These are phyloP conservation scores for Centropristis striata DNA, from an alignment of 2,113 vertebrate species.

Conservation along the genomic window DNA sequence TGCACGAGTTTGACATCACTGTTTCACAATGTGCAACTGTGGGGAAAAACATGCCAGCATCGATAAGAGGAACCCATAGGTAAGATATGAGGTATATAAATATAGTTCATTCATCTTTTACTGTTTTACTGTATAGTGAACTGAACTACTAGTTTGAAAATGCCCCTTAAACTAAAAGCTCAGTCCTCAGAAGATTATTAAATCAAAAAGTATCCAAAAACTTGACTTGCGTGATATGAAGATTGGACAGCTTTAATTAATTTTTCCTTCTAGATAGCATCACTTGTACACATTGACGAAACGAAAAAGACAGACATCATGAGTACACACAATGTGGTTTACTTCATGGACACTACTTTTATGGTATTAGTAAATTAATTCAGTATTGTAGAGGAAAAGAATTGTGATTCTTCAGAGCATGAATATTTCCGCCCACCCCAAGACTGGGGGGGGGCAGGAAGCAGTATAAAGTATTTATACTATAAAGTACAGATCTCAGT, in stretches of 20 bases:
- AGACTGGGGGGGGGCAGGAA: neutral
- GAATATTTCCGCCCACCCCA: neutral
- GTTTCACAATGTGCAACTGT: too few relatives aligned
- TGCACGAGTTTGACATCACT: too few relatives aligned
- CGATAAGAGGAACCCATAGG: too few relatives aligned
- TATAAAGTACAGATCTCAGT: neutral
- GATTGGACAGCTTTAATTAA: slow-evolving; percentile 2
- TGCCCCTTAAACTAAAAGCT: neutral
- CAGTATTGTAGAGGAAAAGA: neutral
- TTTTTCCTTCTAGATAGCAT: slow-evolving; percentile 1
- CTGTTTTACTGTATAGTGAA: neutral
- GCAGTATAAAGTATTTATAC: neutral
- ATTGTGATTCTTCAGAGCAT: neutral
- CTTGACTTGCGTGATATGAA: slow-evolving; percentile 1
- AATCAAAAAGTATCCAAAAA: slow-evolving; percentile 15
- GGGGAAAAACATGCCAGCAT: too few relatives aligned
- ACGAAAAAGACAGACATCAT: too few relatives aligned
- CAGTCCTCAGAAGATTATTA: neutral
- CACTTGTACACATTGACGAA: too few relatives aligned
- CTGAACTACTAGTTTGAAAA: neutral
- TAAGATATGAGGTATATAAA: too few relatives aligned
- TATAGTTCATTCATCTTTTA: too few relatives aligned
- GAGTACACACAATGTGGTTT: too few relatives aligned
- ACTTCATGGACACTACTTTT: neutral
- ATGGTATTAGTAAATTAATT: neutral